Base-by-base conservation (phyloP, 2,888 invertebrate genomes). In the Clepsis dumicolana region DNA sequence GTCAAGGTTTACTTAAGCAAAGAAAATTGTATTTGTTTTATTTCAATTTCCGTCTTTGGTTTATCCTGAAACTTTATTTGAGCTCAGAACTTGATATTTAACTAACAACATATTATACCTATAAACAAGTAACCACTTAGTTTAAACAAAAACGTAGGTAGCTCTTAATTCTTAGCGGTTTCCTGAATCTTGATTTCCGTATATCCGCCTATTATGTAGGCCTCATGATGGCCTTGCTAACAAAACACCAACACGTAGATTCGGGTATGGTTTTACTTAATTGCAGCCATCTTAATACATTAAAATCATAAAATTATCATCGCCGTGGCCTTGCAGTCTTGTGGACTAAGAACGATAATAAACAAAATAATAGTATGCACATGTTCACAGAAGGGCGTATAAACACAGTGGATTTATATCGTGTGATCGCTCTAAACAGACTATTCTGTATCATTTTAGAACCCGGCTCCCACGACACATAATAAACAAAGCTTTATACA, bases 271-370 rank as follows among this genome's bases (percentile, higher is more conserved):
- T 27, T 57, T 41, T 16, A 29, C 50, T 38, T 67, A 57, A 67
- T 56, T 67, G 35, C 61, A 53, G 24, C 44, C 61, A 53, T 44
- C 29, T 44, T 44, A 29, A 24, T 65, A 59, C 59, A 44, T 61
- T 56, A 62, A 66, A 71, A 73, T 75, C 73, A 86, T 90, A 80
- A 89, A 84, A 75, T 81, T 81, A 78, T 90, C 89, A 79, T 76
- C 88, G 72, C 75, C 48, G 63, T 69, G 79, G 67, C 82, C 83
- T 84, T 81, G 82, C 78, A 79, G 74, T 69, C 77, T 77, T 63
- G 62, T 35, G 56, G 63, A 77, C 77, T 73, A 72, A 65, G 69
- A 72, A 73, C 65, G 60, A 62, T 21, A 54, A 52, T 73, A 76
- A 76, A 70, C 73, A 71, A 74, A 77, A 76, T 76, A 74, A 77